Conservation (phyloP, 2,797 vertebrate species). For the Artibeus lituratus region DNA sequence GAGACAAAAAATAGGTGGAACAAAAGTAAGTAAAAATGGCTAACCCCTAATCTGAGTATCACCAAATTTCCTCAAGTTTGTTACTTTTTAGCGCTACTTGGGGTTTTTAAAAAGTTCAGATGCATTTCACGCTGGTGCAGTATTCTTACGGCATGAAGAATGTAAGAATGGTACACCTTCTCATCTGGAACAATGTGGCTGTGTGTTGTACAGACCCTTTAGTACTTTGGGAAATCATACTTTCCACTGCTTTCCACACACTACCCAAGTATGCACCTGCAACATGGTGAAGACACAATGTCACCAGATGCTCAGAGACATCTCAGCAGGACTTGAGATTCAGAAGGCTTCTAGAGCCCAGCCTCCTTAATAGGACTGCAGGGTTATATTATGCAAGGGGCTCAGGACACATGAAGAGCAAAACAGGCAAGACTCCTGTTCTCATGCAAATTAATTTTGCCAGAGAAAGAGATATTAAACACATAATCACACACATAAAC, state of each 20-base stretch:
- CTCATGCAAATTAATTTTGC: not conserved
- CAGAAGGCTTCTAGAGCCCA: not conserved
- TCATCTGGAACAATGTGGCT: not conserved
- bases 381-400: not conserved
- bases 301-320: not conserved
- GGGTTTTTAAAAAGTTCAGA: not conserved
- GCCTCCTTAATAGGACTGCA: not conserved
- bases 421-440: not conserved
- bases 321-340: not conserved
- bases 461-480: not conserved
- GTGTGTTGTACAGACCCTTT: not conserved
- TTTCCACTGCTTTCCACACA: not conserved
- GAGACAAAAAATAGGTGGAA: not conserved
- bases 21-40: slow-evolving; percentile 7
- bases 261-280: not conserved
- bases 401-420: not conserved
- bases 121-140: not conserved
- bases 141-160: not conserved
- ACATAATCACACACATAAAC: not conserved
- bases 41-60: not conserved
- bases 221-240: not conserved
- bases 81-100: not conserved
- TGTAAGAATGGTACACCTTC: not conserved
- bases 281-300: not conserved
- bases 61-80: not conserved